Base-by-base conservation (phyloP, 2,888 invertebrate species). In the Caenorhabditis japonica region DNA sequence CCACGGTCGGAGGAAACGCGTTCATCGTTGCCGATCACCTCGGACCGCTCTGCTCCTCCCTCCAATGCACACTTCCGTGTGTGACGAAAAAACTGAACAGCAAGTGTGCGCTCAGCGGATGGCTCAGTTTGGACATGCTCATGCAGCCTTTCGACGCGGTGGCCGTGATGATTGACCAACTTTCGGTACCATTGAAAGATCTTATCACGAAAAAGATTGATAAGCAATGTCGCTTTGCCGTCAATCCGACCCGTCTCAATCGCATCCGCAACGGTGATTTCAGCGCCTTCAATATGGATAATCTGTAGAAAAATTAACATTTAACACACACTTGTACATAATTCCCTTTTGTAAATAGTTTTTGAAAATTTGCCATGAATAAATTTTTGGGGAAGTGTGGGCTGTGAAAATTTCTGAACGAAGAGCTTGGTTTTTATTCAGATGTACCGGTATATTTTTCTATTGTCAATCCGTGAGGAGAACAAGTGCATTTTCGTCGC, bases 81-180 rank as follows among this genome's bases (percentile, higher is more conserved):
- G 60, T 76, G 15, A 76, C 75, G 21, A 51, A 58, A 21, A 36
- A 60, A 27, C 60, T 79, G 36, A 79, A 79, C 51, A 56, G 46
- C 17, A 59, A 47, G 15, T 79, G 79, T 36, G 27, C 62, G 4
- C 34, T 75, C 21, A 76, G 76, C 25, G 79, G 79, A 21, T 79
- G 76, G 76, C 58, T 79, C 23, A 62, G 68, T 62, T 30, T 78
- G 59, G 79, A 79, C 34, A 68, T 73, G 68, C 56, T 79, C 4
- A 56, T 79, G 64, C 76, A 79, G 44, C 76, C 79, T 4, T 60
- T 79, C 15, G 79, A 77, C 34, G 73, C 76, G 13, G 70, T 73
- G 4, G 47, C 79, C 2, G 46, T 53, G 1, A 61, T 73, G 58
- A 46, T 76, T 15, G 75, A 76, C 10, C 47, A 52, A 10, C 51